Conservation (phyloP, 1,140 invertebrate genomes). For the Drosophila bifasciata region DNA sequence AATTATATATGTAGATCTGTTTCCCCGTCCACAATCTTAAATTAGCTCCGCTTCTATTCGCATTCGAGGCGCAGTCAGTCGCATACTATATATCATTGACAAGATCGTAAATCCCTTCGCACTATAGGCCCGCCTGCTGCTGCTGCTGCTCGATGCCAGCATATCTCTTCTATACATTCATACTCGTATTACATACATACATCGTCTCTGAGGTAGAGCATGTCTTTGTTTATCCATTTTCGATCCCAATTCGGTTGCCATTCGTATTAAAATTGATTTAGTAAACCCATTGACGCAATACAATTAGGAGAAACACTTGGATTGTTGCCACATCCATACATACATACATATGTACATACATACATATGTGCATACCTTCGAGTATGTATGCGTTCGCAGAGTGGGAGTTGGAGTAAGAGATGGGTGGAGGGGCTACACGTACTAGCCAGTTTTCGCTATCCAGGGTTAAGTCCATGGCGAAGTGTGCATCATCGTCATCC, state of each 20-base stretch:
- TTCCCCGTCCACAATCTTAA: too few species aligned
- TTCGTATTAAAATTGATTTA: conserved; percentile 27
- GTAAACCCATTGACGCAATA: conserved; percentile 49
- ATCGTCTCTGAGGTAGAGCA: background rate
- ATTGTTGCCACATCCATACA: background rate
- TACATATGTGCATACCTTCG: too few species aligned
- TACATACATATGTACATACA: background rate
- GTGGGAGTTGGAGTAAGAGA: too few species aligned
- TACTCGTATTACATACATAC: too few species aligned
- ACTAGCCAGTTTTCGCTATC: too few species aligned
- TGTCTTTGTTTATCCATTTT: conserved; percentile 26
- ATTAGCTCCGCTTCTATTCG: background rate
- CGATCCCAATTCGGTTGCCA: conserved; percentile 8
- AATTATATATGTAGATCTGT: conserved; percentile 58
- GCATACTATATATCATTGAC: conserved; percentile 55
- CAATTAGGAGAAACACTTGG: conserved; percentile 33
- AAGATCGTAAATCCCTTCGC: conserved; percentile 74
- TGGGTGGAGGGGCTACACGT: too few species aligned
- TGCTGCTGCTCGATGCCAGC: too few species aligned
- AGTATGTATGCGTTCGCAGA: too few species aligned
- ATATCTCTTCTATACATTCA: too few species aligned
- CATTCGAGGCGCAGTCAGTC: conserved; percentile 16
- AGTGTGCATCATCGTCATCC: too few species aligned
- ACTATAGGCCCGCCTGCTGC: conserved; percentile 31
- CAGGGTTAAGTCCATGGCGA: too few species aligned